phyloP scores from a whole-genome alignment of 2,888 invertebrate genomes.

The Leucophora obtusa region DNA sequence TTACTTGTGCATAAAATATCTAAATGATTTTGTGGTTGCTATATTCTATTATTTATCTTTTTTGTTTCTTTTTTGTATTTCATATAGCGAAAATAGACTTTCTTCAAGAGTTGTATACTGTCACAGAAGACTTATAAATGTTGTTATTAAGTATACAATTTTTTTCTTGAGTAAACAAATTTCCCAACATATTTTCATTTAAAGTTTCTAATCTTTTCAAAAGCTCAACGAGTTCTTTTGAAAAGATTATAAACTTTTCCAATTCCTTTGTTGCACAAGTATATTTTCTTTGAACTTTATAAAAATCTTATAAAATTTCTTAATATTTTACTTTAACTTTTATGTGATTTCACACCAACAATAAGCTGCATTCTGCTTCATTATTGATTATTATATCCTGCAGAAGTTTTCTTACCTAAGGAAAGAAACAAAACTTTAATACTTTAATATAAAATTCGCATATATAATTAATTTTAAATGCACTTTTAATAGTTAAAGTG shows the following conservation, averaged over 20 bases:
- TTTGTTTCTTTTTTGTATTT: too few relatives aligned
- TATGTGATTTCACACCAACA: neutral
- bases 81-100: too few relatives aligned
- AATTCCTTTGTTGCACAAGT: neutral
- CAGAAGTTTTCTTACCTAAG: slow-evolving; percentile 1
- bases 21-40: too few relatives aligned
- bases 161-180: too few relatives aligned
- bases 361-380: slow-evolving; percentile 19
- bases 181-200: neutral
- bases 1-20: too few relatives aligned
- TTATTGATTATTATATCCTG: slow-evolving; percentile 40
- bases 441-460: slow-evolving; percentile 44
- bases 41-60: too few relatives aligned
- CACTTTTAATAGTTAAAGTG: slow-evolving; percentile 65
- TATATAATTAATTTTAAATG: slow-evolving; percentile 68
- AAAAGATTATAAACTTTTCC: neutral
- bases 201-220: neutral
- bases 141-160: too few relatives aligned
- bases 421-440: neutral
- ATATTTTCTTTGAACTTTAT: neutral
- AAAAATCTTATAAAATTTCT: neutral
- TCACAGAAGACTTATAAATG: too few relatives aligned
- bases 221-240: neutral
- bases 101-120: too few relatives aligned
- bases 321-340: neutral